Conservation (phyloP, 2,113 vertebrate genomes). For the Leiothrix lutea region DNA sequence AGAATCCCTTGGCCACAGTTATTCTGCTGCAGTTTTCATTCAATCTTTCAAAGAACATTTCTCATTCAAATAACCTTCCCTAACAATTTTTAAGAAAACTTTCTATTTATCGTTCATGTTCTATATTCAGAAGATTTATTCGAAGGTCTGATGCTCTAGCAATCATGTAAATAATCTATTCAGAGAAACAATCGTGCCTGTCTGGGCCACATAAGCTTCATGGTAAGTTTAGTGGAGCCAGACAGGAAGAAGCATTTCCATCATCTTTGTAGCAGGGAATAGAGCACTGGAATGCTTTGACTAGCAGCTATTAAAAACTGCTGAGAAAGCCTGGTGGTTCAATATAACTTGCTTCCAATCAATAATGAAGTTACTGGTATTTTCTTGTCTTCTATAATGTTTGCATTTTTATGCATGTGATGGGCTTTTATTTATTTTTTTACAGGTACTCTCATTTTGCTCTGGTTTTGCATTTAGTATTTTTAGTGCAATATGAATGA, state of each 20-base stretch:
- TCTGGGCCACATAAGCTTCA: background rate
- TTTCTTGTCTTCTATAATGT: background rate
- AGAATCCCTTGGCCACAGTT: background rate
- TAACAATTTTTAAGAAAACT: background rate
- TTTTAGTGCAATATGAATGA: background rate
- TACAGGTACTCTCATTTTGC: background rate
- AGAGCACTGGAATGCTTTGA: background rate
- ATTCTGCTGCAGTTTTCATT: background rate
- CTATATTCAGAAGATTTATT: background rate
- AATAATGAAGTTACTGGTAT: background rate
- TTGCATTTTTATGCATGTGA: background rate
- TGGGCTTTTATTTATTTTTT: background rate
- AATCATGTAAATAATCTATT: background rate
- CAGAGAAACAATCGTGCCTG: background rate
- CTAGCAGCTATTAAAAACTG: background rate
- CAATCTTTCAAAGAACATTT: background rate
- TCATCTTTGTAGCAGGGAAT: rapidly evolving
- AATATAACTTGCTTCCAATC: background rate
- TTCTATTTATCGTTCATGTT: background rate
- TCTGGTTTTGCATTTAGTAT: background rate
- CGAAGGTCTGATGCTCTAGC: background rate
- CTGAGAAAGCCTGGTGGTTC: background rate
- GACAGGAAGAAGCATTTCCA: background rate
- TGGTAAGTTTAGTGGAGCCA: background rate
- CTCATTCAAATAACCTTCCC: background rate